phyloP scores from a whole-genome alignment of 1,140 invertebrate genomes.

The Paramacrobiotus metropolitanus region DNA sequence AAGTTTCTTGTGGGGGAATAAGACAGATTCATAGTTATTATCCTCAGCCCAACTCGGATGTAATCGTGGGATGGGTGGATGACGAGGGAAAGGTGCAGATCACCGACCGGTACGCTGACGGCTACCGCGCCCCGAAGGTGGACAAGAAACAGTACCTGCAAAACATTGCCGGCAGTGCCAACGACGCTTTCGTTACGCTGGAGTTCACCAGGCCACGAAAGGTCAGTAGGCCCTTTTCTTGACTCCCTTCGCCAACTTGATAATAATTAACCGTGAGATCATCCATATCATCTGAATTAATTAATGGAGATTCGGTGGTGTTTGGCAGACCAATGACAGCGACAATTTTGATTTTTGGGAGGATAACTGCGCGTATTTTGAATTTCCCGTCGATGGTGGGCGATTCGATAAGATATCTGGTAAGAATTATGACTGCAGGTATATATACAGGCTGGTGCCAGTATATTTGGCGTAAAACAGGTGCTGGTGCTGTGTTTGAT shows the following conservation, averaged over 20 bases:
- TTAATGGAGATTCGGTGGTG: too few species aligned
- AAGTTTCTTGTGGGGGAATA: too few species aligned
- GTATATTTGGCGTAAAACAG: too few species aligned
- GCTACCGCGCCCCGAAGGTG: neutral
- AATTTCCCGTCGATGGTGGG: slow-evolving; percentile 22
- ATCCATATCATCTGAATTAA: neutral
- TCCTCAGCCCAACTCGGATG: neutral
- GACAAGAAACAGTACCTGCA: neutral
- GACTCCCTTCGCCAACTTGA: neutral
- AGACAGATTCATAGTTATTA: neutral
- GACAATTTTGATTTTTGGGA: slow-evolving; percentile 17
- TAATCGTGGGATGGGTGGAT: slow-evolving; percentile 14
- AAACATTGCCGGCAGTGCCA: neutral
- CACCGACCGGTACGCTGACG: slow-evolving; percentile 12
- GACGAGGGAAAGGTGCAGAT: slow-evolving; percentile 12
- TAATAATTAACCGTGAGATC: neutral
- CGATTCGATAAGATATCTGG: slow-evolving; percentile 8
- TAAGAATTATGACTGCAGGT: neutral
- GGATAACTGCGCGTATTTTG: slow-evolving; percentile 17
- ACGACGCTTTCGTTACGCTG: slow-evolving; percentile 9
- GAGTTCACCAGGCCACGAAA: slow-evolving; percentile 16
- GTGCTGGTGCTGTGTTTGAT: too few species aligned
- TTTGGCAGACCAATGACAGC: slow-evolving; percentile 14
- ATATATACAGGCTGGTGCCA: too few species aligned
- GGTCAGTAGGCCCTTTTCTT: neutral